Base-by-base conservation (phyloP, 2,888 invertebrate genomes). In the Phania funesta region DNA sequence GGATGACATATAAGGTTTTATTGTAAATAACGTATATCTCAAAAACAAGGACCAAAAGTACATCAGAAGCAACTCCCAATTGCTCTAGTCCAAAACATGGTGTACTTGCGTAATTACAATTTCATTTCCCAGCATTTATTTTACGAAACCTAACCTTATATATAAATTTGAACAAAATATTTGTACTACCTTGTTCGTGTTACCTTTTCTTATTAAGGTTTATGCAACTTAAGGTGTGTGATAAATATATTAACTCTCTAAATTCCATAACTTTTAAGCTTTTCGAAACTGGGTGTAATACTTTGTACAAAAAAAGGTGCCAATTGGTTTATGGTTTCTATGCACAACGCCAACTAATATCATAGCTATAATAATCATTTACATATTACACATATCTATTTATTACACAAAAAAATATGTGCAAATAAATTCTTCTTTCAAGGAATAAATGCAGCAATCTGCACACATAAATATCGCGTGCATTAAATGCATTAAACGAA, bases 391-490 rank as follows among this genome's bases (percentile, higher is more conserved):
- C 35, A 44, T 65, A 65, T 64, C 46, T 74, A 50, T 68, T 32
- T 82, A 74, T 20, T 68, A 48, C 18, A 71, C 65, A 58, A 26
- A 70, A 50, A n/a, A 60, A 44, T 62, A 60, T 68, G 60, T 67
- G 68, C 46, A 68, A 74, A 60, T 67, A 68, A 41, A 44, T 56
- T 52, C 26, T 46, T 74, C 9, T 44, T 58, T 56, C 58, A 75
- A 52, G 64, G 22, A 74, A 26, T 22, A 56, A 46, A 65, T 65
- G 38, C 29, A 68, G 77, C 13, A 20, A 54, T 13, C 20, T 52
- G 41, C 41, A 60, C 52, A 70, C 70, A 80, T 77, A 75, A 81
- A 82, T 58, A 85, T 85, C 84, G 85, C 85, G 85, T 85, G 85
- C 85, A 85, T 84, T 82, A 62, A 58, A 78, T 82, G 78, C 79